Evolutionary conservation across 2,888 invertebrate genomes (phyloP).

Genomic region (Steinernema carpocapsae): DNA sequence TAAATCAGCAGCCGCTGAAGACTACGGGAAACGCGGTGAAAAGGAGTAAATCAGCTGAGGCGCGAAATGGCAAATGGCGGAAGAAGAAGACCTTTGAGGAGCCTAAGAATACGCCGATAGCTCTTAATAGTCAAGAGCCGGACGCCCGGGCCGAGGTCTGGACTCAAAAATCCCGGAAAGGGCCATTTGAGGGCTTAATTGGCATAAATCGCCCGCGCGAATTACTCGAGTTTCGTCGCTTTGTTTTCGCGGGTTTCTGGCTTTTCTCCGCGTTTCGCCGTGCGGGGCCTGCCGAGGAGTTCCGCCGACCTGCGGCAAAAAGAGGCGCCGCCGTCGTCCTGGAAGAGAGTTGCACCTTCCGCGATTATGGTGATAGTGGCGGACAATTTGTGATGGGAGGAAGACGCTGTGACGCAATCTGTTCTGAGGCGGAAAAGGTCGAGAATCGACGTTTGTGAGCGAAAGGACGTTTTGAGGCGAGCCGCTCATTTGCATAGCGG

Average conservation of each 20-base stretch:
- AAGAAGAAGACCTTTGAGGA: background rate
- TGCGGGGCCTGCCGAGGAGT: background rate
- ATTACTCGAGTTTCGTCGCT: slow-evolving; percentile 32
- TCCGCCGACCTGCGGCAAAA: background rate
- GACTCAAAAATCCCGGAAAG: background rate
- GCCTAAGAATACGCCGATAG: background rate
- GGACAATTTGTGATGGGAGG: background rate
- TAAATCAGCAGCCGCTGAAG: slow-evolving; percentile 22
- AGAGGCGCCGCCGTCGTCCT: background rate
- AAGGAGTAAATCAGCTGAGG: slow-evolving; percentile 7
- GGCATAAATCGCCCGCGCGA: slow-evolving; percentile 15
- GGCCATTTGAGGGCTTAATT: background rate
- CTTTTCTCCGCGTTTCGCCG: background rate
- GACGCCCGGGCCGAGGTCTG: too few species aligned
- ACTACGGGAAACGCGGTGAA: background rate
- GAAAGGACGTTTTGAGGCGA: background rate
- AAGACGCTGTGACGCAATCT: background rate
- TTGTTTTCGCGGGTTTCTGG: slow-evolving; percentile 5
- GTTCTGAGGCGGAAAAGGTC: slow-evolving; percentile 12
- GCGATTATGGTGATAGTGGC: background rate
- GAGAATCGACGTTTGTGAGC: background rate
- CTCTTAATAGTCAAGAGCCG: too few species aligned
- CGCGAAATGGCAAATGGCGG: background rate
- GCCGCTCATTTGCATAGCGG: slow-evolving; percentile 4
- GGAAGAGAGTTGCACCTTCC: background rate